These are phyloP conservation scores for Buphagus erythrorhynchus DNA, from an alignment of 2,797 vertebrate species.

Conservation along the genomic window DNA sequence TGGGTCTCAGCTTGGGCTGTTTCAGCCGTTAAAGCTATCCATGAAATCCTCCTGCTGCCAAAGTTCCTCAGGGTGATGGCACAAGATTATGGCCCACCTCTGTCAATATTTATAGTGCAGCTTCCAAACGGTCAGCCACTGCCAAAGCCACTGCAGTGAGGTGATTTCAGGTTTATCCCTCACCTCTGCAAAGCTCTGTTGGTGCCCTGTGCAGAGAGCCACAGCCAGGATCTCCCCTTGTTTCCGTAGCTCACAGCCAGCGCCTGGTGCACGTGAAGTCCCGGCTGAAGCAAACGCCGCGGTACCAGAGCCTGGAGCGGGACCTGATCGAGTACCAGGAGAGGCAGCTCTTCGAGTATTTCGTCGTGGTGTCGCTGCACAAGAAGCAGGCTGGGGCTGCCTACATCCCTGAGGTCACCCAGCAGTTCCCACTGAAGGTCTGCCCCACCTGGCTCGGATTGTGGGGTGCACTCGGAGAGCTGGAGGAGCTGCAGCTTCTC, in stretches of 20 bases:
- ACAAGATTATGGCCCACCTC: background rate
- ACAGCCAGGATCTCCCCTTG: background rate
- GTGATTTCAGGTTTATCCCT: background rate
- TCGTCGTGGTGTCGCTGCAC: constrained; percentile 89
- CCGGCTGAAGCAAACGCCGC: constrained; percentile 76
- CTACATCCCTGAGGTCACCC: constrained; percentile 87
- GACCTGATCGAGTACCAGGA: constrained; percentile 82
- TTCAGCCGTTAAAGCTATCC: background rate
- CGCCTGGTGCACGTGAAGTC: constrained; percentile 83
- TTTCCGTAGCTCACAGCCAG: constrained; percentile 76
- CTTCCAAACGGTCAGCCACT: background rate
- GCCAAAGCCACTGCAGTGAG: background rate
- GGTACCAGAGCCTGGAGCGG: constrained; percentile 74
- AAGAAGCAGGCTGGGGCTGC: constrained; percentile 83
- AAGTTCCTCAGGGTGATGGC: background rate
- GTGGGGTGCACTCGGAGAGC: accelerated
- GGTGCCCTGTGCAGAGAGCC: background rate
- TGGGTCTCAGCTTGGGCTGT: background rate
- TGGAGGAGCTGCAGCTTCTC: background rate
- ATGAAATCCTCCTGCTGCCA: background rate
- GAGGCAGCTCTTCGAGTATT: constrained; percentile 90
- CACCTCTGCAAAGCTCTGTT: background rate
- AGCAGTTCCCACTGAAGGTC: constrained; percentile 87
- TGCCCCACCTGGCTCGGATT: accelerated
- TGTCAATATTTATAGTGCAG: background rate